Evolutionary conservation across 2,888 invertebrate species (phyloP).

Genomic region (Melanostoma scalare): DNA sequence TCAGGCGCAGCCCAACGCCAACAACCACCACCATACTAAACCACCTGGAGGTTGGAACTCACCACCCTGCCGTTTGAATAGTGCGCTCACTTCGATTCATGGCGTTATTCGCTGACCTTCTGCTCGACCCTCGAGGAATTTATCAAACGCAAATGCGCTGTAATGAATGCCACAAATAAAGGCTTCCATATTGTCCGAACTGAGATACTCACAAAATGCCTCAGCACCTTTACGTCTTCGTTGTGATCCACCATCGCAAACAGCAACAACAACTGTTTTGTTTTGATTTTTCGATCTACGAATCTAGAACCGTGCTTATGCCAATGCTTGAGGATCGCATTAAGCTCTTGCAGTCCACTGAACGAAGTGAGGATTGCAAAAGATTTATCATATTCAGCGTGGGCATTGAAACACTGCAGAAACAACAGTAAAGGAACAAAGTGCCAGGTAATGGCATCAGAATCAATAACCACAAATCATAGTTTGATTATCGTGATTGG

Average conservation of each 20-base stretch:
- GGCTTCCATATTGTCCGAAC: slow-evolving; percentile 55
- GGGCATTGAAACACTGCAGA: slow-evolving; percentile 41
- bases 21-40: slow-evolving; percentile 11
- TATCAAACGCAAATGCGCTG: slow-evolving; percentile 66
- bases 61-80: slow-evolving; percentile 61
- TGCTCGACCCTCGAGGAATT: slow-evolving; percentile 67
- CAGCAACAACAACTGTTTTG: slow-evolving; percentile 30
- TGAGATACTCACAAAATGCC: slow-evolving; percentile 2
- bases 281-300: slow-evolving; percentile 65
- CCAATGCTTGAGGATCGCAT: slow-evolving; percentile 14
- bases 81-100: slow-evolving; percentile 35
- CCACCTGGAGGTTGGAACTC: slow-evolving; percentile 63
- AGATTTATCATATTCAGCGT: slow-evolving; percentile 68
- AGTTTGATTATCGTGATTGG: slow-evolving; percentile 72
- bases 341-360: slow-evolving; percentile 26
- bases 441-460: slow-evolving; percentile 71
- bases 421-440: slow-evolving; percentile 55
- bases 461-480: slow-evolving; percentile 73
- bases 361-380: slow-evolving; percentile 50
- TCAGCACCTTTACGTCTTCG: slow-evolving; percentile 36
- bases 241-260: slow-evolving; percentile 15
- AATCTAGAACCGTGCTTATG: slow-evolving; percentile 43
- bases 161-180: slow-evolving; percentile 71
- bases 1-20: not conserved
- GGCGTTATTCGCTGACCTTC: slow-evolving; percentile 62